These are phyloP conservation scores for Linepithema humile DNA, from an alignment of 1,140 invertebrate genomes.

Conservation along the genomic window DNA sequence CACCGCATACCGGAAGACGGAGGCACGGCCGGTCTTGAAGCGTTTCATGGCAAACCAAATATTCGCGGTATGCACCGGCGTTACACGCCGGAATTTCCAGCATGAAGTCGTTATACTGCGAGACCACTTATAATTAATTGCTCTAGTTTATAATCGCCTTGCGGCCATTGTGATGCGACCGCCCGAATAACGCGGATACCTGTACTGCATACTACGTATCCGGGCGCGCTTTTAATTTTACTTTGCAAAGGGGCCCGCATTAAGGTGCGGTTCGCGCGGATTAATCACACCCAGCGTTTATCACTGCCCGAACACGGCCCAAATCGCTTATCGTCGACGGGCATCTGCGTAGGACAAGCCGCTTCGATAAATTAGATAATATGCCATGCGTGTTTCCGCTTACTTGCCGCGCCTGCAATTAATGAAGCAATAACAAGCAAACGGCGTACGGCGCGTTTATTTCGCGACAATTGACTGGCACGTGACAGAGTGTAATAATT, in stretches of 20 bases:
- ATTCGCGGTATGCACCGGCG: constrained; percentile 73
- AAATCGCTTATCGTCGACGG: constrained; percentile 27
- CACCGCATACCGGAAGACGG: constrained; percentile 74
- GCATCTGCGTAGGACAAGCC: constrained; percentile 5
- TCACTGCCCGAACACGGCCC: not conserved
- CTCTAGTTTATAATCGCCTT: constrained; percentile 79
- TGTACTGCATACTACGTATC: constrained; percentile 42
- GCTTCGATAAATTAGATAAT: constrained; percentile 49
- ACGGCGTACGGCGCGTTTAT: constrained; percentile 54
- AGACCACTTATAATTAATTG: constrained; percentile 78
- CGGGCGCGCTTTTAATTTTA: constrained; percentile 26
- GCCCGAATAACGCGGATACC: constrained; percentile 70
- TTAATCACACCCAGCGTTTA: constrained; percentile 21
- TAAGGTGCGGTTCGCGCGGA: not conserved
- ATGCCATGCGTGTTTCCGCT: constrained; percentile 27
- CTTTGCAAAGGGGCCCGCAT: constrained; percentile 6
- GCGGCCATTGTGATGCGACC: constrained; percentile 71
- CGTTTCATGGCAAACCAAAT: constrained; percentile 77
- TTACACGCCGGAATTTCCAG: constrained; percentile 72
- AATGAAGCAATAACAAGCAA: constrained; percentile 60
- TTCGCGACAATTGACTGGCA: constrained; percentile 60
- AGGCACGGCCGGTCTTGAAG: constrained; percentile 73
- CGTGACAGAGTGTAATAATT: constrained; percentile 67
- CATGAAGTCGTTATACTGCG: constrained; percentile 73
- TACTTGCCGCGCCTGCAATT: constrained; percentile 52